Conservation (phyloP, 2,113 vertebrate genomes). For the Okapia johnstoni region DNA sequence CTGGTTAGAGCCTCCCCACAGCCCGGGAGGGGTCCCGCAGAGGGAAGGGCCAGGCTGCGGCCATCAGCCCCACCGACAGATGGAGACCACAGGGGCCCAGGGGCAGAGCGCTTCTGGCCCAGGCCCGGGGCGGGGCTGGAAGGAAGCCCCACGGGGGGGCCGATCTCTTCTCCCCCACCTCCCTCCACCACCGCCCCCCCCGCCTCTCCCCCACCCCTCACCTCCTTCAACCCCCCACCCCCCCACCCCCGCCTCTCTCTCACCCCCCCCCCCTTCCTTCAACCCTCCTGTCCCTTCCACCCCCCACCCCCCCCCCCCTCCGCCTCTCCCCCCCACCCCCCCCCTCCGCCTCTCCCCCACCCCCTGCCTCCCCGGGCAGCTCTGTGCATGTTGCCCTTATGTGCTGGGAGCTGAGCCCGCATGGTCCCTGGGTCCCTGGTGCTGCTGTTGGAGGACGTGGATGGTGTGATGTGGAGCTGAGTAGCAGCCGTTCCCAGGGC, state of each 20-base stretch:
- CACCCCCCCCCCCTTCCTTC: too few species aligned
- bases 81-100: neutral
- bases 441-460: neutral
- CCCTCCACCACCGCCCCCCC: too few species aligned
- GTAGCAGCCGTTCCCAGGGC: neutral
- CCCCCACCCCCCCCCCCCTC: too few species aligned
- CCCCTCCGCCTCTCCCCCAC: too few species aligned
- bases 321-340: too few species aligned
- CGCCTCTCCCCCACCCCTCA: too few species aligned
- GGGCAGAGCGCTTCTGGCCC: neutral
- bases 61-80: neutral
- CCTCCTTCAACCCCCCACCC: too few species aligned
- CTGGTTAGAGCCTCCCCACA: fast-evolving
- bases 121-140: fast-evolving
- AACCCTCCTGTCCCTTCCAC: too few species aligned
- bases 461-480: neutral
- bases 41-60: neutral
- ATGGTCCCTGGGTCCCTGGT: neutral
- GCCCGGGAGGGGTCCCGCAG: fast-evolving
- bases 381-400: fast-evolving
- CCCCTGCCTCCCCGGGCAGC: neutral
- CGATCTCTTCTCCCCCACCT: fast-evolving
- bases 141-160: fast-evolving
- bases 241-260: too few species aligned
- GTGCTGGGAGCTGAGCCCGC: fast-evolving